Percentiles rank a stretch among this genome's conserved stretches.
Evolutionary conservation across 2,113 vertebrate genomes (phyloP).

Genomic region (Cyprinus carpio): DNA sequence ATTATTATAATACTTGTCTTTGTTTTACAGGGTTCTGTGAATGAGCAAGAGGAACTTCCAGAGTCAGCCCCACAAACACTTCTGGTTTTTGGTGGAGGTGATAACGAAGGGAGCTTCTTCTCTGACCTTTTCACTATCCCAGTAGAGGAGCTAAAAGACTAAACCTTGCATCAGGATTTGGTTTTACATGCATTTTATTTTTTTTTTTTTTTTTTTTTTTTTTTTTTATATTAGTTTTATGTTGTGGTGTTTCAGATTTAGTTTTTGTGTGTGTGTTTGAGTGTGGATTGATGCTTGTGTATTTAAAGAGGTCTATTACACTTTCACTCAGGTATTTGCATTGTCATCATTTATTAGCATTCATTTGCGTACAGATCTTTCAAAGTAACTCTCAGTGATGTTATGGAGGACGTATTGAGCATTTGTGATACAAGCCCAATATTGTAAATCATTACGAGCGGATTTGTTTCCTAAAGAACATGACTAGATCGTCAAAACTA

Average conservation of each 20-base stretch:
- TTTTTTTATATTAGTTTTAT: slow-evolving; percentile 1
- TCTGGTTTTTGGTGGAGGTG: slow-evolving; percentile 72
- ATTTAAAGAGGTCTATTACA: slow-evolving; percentile 12
- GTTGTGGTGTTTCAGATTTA: background rate
- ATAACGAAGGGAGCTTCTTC: slow-evolving; percentile 76
- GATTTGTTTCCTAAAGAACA: background rate
- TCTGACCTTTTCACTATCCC: slow-evolving; percentile 67
- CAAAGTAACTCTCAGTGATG: background rate
- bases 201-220: no score
- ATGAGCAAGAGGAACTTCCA: background rate
- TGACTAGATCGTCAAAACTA: background rate
- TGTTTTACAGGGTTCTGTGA: slow-evolving; percentile 40
- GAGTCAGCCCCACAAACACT: slow-evolving; percentile 51
- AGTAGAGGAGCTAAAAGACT: slow-evolving; percentile 64
- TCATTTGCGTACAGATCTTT: no score
- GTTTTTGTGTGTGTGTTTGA: background rate
- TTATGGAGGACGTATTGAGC: background rate
- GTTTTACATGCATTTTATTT: slow-evolving; percentile 19
- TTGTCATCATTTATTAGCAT: background rate
- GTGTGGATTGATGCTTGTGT: background rate
- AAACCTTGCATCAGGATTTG: background rate
- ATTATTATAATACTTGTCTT: background rate
- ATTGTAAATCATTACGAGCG: background rate
- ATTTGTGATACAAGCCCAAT: background rate
- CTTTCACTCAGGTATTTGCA: background rate